These are phyloP conservation scores for Odontamblyopus lacepedii DNA, from an alignment of 2,797 vertebrate genomes.

Conservation along the genomic window DNA sequence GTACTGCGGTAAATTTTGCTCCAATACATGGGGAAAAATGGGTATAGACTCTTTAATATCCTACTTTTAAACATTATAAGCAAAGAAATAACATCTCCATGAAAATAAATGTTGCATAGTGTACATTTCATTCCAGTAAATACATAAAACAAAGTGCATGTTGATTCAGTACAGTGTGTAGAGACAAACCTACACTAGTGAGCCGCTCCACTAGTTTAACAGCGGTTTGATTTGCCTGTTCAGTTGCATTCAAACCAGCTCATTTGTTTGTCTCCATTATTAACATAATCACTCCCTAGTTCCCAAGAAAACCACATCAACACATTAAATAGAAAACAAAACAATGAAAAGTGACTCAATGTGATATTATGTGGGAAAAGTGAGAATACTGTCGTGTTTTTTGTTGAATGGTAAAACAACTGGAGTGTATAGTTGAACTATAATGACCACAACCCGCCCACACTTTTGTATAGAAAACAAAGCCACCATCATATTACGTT, in stretches of 20 bases:
- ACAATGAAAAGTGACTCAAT: neutral
- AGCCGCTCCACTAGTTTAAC: neutral
- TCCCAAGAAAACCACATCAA: neutral
- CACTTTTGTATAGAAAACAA: constrained; percentile 3
- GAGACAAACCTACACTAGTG: neutral
- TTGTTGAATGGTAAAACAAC: neutral
- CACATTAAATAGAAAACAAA: neutral
- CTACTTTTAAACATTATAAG: too few species aligned
- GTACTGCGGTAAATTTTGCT: too few species aligned
- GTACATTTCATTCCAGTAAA: too few species aligned
- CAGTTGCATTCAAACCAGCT: neutral
- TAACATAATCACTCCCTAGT: neutral
- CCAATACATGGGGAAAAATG: too few species aligned
- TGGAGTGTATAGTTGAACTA: neutral
- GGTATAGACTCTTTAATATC: too few species aligned
- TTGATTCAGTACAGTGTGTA: too few species aligned
- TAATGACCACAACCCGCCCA: neutral
- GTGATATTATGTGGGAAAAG: neutral
- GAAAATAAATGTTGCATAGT: too few species aligned
- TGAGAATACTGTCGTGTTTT: neutral
- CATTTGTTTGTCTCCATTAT: neutral
- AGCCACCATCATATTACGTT: neutral
- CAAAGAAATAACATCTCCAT: too few species aligned
- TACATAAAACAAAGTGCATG: too few species aligned
- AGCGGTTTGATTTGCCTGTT: neutral